phyloP scores from a whole-genome alignment of 2,113 vertebrate genomes.

The Mesembrinibis cayennensis region DNA sequence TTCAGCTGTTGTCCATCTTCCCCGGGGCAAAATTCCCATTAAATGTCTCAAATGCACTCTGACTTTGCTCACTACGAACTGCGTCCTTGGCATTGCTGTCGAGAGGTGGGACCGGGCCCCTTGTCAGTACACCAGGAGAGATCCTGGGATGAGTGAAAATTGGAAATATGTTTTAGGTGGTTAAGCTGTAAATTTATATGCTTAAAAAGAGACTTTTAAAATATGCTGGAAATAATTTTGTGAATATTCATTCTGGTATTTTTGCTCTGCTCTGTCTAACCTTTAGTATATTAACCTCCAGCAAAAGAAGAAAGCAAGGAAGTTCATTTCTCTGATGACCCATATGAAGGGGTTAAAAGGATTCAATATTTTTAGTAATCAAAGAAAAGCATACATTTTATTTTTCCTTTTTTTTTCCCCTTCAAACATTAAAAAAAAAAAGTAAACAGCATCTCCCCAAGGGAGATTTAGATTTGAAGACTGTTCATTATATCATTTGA shows the following conservation, averaged over 20 bases:
- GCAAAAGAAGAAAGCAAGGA: constrained; percentile 42
- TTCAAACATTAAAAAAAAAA: constrained; percentile 58
- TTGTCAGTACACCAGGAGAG: neutral
- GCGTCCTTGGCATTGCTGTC: neutral
- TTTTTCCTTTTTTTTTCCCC: neutral
- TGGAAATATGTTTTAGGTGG: neutral
- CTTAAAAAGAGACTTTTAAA: neutral
- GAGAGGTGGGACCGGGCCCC: neutral
- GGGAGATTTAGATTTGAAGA: constrained; percentile 82
- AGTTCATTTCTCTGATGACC: constrained; percentile 56
- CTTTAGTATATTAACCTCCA: constrained; percentile 53
- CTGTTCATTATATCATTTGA: constrained; percentile 92
- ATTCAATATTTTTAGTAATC: constrained; percentile 66
- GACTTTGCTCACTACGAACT: fast-evolving
- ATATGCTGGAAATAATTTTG: neutral
- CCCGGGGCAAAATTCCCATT: neutral
- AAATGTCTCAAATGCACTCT: neutral
- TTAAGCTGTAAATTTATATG: neutral
- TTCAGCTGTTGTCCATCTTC: neutral
- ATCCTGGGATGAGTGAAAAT: neutral
- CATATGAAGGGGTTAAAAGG: constrained; percentile 57
- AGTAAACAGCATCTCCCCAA: constrained; percentile 78
- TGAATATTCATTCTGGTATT: neutral
- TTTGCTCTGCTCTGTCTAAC: constrained; percentile 16
- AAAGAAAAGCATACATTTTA: constrained; percentile 62